phyloP scores from a whole-genome alignment of 2,113 vertebrate genomes.

The Seriola dumerili region DNA sequence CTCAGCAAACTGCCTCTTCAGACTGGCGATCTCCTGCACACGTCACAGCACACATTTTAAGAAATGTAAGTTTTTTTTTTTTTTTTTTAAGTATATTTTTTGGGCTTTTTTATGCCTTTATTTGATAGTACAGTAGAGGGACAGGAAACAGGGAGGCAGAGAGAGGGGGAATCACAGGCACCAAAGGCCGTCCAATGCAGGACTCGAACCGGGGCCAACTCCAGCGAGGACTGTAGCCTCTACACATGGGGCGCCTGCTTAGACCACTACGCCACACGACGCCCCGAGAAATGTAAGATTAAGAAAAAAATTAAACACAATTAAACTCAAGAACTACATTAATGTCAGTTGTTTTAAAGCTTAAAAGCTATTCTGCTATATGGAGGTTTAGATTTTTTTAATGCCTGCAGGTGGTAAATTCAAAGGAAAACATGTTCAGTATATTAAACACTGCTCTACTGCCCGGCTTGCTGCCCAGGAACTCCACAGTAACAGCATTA shows the following conservation, averaged over 20 bases:
- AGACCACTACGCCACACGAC: too few relatives aligned
- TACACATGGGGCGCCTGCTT: too few relatives aligned
- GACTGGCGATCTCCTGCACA: conserved; percentile 93
- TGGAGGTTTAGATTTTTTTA: neutral
- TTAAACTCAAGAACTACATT: neutral
- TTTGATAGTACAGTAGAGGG: too few relatives aligned
- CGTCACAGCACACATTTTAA: neutral
- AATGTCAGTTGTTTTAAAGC: neutral
- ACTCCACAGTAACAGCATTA: neutral
- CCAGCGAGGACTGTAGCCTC: too few relatives aligned
- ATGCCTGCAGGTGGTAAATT: neutral
- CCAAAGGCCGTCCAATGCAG: too few relatives aligned
- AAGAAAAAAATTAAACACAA: neutral
- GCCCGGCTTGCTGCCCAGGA: neutral
- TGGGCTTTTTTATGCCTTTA: too few relatives aligned
- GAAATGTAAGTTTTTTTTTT: too few relatives aligned
- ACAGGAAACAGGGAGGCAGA: too few relatives aligned
- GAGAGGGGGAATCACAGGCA: too few relatives aligned
- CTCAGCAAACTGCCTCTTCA: conserved; percentile 97
- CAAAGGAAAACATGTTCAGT: neutral
- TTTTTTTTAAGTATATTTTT: too few relatives aligned
- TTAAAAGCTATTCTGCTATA: neutral
- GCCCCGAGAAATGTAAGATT: neutral
- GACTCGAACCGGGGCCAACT: too few relatives aligned
- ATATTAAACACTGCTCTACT: neutral